Evolutionary conservation across 2,797 vertebrate genomes (phyloP).

Genomic region (Cirrhinus molitorella): DNA sequence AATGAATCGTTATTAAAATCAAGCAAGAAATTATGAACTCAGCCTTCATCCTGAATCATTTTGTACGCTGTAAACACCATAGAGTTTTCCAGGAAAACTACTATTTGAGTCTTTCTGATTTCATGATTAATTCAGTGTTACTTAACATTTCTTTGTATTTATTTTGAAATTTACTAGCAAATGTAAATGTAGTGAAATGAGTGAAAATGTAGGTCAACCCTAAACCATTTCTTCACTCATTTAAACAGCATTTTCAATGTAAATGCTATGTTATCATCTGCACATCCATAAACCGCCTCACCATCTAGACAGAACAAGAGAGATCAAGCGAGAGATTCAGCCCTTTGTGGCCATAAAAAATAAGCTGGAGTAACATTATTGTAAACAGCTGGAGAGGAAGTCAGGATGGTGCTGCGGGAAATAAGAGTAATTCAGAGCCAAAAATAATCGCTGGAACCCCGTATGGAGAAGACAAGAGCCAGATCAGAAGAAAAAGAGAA

Average conservation of each 20-base stretch:
- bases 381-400: neutral
- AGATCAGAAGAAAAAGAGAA: slow-evolving; percentile 48
- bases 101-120: neutral
- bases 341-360: neutral
- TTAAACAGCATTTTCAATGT: neutral
- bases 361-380: slow-evolving; percentile 7
- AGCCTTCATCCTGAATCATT: neutral
- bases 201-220: no score
- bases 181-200: no score
- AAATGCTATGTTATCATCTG: neutral
- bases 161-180: no score
- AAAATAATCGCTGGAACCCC: slow-evolving; percentile 20
- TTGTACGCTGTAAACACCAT: neutral
- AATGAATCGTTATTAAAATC: neutral
- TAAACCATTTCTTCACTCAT: no score
- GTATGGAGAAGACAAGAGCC: slow-evolving; percentile 31
- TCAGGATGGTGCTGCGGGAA: neutral
- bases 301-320: neutral
- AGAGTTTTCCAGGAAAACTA: no score
- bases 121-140: neutral
- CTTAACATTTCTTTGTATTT: neutral
- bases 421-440: slow-evolving; percentile 20
- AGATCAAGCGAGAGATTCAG: neutral
- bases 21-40: neutral
- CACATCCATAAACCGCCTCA: neutral